Conservation (phyloP, 2,888 invertebrate genomes). For the Pheosia tremula region DNA sequence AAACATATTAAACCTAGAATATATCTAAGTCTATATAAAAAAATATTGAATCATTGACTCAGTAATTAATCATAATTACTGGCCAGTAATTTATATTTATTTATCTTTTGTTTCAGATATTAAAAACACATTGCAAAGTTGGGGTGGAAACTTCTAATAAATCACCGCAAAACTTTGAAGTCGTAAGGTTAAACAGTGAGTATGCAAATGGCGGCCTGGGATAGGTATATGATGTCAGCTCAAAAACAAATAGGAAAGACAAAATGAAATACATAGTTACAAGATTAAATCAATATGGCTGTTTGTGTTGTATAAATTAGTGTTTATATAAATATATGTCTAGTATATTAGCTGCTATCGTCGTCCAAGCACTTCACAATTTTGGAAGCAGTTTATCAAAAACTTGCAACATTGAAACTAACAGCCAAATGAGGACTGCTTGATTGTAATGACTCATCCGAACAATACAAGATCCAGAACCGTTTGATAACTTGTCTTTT, state of each 20-base stretch:
- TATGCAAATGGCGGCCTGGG: slow-evolving; percentile 14
- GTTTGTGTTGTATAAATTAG: too few species aligned
- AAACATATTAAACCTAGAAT: too few species aligned
- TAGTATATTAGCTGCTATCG: too few species aligned
- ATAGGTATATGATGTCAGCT: slow-evolving; percentile 9
- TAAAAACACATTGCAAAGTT: not conserved
- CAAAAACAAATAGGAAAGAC: slow-evolving; percentile 1
- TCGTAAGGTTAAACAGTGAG: not conserved
- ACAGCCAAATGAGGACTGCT: too few species aligned
- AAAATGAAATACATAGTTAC: not conserved
- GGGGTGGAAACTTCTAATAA: slow-evolving; percentile 9
- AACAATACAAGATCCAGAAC: too few species aligned
- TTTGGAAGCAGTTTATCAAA: too few species aligned
- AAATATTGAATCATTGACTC: not conserved
- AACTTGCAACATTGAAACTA: too few species aligned
- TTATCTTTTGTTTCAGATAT: slow-evolving; percentile 32
- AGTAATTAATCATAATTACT: not conserved
- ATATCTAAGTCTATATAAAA: too few species aligned
- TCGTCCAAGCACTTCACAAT: too few species aligned
- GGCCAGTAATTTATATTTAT: slow-evolving; percentile 10
- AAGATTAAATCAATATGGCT: not conserved
- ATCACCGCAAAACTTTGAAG: not conserved
- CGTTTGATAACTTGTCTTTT: too few species aligned
- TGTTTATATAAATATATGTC: not conserved
- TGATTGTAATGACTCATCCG: too few species aligned